phyloP scores from a whole-genome alignment of 2,113 vertebrate species.

The Aplodontia rufa region DNA sequence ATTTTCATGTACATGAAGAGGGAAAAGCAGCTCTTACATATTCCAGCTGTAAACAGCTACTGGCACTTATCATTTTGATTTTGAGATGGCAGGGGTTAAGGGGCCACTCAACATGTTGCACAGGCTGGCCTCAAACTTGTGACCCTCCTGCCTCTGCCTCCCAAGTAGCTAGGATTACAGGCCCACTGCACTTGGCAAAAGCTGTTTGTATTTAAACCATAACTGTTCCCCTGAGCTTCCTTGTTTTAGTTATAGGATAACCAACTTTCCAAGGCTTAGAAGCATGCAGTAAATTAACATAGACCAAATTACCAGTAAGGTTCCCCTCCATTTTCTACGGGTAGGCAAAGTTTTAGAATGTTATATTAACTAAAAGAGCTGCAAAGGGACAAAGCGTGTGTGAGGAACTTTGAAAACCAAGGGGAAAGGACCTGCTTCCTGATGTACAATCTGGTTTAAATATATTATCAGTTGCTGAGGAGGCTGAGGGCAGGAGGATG shows the following conservation, averaged over 20 bases:
- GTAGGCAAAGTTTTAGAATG: not conserved
- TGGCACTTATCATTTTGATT: not conserved
- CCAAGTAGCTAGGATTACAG: not conserved
- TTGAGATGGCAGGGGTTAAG: too few relatives aligned
- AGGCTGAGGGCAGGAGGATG: not conserved
- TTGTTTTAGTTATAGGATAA: not conserved
- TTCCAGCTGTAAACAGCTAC: not conserved
- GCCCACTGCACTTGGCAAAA: not conserved
- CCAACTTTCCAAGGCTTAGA: not conserved
- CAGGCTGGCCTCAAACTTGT: not conserved
- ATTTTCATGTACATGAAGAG: not conserved
- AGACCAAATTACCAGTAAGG: not conserved
- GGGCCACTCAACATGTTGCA: not conserved
- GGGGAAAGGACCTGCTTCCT: not conserved
- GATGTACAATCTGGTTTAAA: not conserved
- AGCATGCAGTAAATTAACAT: not conserved
- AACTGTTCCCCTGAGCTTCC: not conserved
- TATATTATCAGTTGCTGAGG: not conserved
- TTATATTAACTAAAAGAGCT: not conserved
- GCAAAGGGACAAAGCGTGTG: not conserved
- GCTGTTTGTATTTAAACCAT: not conserved
- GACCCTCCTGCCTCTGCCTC: not conserved
- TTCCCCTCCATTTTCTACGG: not conserved
- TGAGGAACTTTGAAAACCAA: not conserved
- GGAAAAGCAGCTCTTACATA: not conserved